Evolutionary conservation across 1,140 invertebrate species (phyloP), one percentile per base, ranked within the genome.

Genomic region (Sinella curviseta): DNA sequence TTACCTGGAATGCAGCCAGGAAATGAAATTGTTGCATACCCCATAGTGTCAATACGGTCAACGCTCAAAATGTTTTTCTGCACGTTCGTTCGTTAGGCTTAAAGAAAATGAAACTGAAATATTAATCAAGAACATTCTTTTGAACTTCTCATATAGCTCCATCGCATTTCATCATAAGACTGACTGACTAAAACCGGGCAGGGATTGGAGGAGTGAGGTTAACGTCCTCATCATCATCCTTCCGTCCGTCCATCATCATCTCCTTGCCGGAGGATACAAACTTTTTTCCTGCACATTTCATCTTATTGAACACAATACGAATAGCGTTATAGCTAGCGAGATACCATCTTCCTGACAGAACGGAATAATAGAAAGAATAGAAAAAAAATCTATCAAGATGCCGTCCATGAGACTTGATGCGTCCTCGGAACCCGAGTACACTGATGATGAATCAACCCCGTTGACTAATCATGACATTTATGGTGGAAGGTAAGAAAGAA

Each of bases 381-480:
- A 16, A 31, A 70, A 70, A 70, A 33, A 17, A 31, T 4, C 39
- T 33, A 55, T 26, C 26, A 82, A 30, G 55, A 83, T 83, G 82
- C 82, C 82, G 17, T 83, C 82, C 28, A 83, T 83, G 83, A 76
- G 81, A 39, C 54, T 82, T 34, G 83, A 83, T 34, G 26, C 75
- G 0, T 81, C 81, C 12, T 82, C 83, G 2, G 83, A 83, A 17
- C 77, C 80, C 1, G 83, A 83, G 74, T 83, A 83, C 73, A 81
- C 60, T 14, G 94, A 95, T 85, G 94, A 95, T 85, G 94, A 95
- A 87, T 93, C 92, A 81, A 91, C 92, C 70, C 94, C 94, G 65
- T 89, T 95, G 83, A 92, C 92, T 77, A 80, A 84, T 36, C 91
- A 93, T 84, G 93, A 95, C 85, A 93, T 94, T 82, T 95, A 95